phyloP scores from a whole-genome alignment of 2,797 vertebrate species.

The Pempheris klunzingeri region DNA sequence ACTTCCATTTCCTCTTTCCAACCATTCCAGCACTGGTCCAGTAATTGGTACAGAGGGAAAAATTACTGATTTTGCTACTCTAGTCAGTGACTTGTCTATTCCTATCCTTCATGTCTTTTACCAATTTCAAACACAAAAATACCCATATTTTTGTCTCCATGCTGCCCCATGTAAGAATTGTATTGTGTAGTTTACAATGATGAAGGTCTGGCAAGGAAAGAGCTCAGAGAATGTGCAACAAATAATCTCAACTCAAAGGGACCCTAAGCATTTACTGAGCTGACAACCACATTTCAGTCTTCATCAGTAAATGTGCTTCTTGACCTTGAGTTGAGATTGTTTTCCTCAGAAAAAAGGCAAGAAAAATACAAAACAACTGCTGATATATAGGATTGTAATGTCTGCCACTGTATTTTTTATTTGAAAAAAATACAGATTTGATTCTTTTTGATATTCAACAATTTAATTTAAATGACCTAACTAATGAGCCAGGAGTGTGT shows the following conservation, averaged over 20 bases:
- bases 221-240: not conserved
- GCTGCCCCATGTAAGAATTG: not conserved
- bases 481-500: too few species aligned
- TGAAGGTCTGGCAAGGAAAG: not conserved
- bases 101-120: not conserved
- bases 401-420: too few species aligned
- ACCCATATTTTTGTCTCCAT: not conserved
- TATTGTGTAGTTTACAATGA: not conserved
- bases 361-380: too few species aligned
- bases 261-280: not conserved
- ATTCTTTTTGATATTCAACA: too few species aligned
- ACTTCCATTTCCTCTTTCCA: constrained; percentile 62
- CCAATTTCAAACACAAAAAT: not conserved
- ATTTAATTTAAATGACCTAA: too few species aligned
- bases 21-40: constrained; percentile 23
- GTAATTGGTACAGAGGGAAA: constrained; percentile 23
- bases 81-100: not conserved
- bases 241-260: not conserved
- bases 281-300: not conserved
- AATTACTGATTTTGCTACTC: constrained; percentile 13
- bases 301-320: not conserved
- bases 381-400: too few species aligned
- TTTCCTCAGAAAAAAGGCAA: too few species aligned
- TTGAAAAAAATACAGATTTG: too few species aligned
- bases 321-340: too few species aligned